Conservation (phyloP, 2,113 vertebrate genomes). For the Apus apus region DNA sequence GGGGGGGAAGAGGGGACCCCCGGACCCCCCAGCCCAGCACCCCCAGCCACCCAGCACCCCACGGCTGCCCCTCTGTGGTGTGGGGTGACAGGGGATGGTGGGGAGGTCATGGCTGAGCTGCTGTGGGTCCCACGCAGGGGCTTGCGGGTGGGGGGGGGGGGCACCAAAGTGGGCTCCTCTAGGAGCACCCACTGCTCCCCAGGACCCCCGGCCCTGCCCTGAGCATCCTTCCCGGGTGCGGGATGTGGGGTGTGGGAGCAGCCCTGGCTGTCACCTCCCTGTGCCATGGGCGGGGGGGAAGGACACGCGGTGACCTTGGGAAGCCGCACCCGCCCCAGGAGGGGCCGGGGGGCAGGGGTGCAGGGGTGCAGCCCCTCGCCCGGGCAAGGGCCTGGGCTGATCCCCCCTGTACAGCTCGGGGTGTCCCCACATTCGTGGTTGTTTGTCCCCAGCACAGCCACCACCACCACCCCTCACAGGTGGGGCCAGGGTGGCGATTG, state of each 20-base stretch:
- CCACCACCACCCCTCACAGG: background rate
- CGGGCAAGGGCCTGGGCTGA: rapidly evolving
- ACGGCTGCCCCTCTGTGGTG: rapidly evolving
- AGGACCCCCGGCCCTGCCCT: rapidly evolving
- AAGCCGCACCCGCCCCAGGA: background rate
- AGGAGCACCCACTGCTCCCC: background rate
- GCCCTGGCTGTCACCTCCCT: rapidly evolving
- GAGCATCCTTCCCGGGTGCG: background rate
- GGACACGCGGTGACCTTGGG: background rate
- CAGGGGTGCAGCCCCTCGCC: background rate
- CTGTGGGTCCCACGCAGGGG: background rate
- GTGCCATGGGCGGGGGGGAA: background rate
- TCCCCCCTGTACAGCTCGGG: background rate
- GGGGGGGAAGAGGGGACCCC: background rate
- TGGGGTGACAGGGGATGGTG: rapidly evolving
- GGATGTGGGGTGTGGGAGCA: background rate
- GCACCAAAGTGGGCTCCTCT: rapidly evolving
- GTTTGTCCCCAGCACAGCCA: background rate
- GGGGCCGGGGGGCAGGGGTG: rapidly evolving
- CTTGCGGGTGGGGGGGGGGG: too few species aligned
- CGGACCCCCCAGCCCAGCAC: background rate
- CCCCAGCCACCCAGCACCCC: background rate
- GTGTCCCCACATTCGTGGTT: rapidly evolving
- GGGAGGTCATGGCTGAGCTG: background rate
- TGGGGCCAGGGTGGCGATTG: too few species aligned